Conservation (phyloP, 2,113 vertebrate genomes). For the Aptenodytes forsteri region DNA sequence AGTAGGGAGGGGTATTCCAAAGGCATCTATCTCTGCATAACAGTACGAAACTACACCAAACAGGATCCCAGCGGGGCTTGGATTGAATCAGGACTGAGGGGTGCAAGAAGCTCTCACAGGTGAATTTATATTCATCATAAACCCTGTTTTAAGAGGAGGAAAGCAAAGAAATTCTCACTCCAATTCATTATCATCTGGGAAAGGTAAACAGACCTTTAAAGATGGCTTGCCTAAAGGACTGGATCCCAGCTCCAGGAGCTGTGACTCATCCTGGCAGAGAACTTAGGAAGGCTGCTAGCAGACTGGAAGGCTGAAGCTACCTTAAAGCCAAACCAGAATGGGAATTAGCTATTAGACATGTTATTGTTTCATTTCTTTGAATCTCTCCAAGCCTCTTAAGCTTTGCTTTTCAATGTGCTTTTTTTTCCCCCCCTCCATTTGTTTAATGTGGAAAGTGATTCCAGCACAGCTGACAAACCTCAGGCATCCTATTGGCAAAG, state of each 20-base stretch:
- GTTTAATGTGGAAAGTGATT: constrained; percentile 44
- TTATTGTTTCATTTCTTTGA: constrained; percentile 41
- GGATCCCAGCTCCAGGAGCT: constrained; percentile 7
- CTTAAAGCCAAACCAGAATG: constrained; percentile 61
- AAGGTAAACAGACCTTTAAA: constrained; percentile 27
- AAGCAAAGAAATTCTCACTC: neutral
- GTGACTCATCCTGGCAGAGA: constrained; percentile 50
- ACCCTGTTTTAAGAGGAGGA: neutral
- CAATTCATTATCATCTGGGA: neutral
- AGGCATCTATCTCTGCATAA: neutral
- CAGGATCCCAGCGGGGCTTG: accelerated
- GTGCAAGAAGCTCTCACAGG: neutral
- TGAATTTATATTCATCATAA: neutral
- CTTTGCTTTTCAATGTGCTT: constrained; percentile 4
- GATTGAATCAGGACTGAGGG: neutral
- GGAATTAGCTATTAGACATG: constrained; percentile 35
- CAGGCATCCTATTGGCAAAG: constrained; percentile 36
- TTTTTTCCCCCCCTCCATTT: neutral
- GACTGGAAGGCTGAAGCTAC: constrained; percentile 32
- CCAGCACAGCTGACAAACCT: constrained; percentile 57
- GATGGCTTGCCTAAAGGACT: neutral
- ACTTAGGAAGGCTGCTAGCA: neutral
- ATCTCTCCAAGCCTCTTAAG: constrained; percentile 28
- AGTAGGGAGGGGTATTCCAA: constrained; percentile 24
- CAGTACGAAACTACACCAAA: neutral